Evolutionary conservation across 2,113 vertebrate genomes (phyloP).

Genomic region (Noctilio leporinus): DNA sequence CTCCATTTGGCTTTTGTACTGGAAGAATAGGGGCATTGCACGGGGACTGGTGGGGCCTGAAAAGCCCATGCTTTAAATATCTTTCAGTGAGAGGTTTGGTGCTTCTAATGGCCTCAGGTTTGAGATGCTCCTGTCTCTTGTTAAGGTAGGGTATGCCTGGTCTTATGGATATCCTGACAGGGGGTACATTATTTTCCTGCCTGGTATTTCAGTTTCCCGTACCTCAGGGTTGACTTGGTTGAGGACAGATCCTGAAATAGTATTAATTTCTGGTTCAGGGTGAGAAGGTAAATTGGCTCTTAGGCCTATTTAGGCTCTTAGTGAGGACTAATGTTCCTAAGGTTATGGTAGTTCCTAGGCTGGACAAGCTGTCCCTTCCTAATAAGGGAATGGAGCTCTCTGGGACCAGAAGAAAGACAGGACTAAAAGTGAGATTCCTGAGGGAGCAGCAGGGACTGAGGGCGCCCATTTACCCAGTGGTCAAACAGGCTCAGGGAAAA

Average conservation of each 20-base stretch:
- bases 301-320: neutral
- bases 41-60: neutral
- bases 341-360: neutral
- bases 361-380: neutral
- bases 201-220: neutral
- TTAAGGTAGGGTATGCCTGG: neutral
- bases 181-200: neutral
- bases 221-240: neutral
- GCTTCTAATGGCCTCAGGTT: neutral
- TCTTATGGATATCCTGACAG: neutral
- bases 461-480: neutral
- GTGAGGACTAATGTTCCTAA: neutral
- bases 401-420: neutral
- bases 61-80: neutral
- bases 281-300: neutral
- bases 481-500: neutral
- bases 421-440: neutral
- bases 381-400: neutral
- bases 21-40: neutral
- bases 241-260: neutral
- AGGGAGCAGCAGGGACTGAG: neutral
- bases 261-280: neutral
- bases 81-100: neutral
- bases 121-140: neutral
- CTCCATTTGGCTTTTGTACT: neutral